Conservation (phyloP, 1,140 invertebrate species). For the Dendroctonus valens region DNA sequence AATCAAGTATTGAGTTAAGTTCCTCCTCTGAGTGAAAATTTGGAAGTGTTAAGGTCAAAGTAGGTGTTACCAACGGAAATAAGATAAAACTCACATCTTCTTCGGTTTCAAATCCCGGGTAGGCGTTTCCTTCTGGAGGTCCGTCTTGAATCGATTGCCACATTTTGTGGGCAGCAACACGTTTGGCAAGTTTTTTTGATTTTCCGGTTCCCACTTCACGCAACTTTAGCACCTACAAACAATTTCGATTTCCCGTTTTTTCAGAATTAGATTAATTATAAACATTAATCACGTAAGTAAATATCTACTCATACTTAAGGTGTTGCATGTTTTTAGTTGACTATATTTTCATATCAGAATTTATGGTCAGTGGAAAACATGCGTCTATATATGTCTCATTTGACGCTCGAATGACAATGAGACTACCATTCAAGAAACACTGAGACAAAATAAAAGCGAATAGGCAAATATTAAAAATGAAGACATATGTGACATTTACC, state of each 20-base stretch:
- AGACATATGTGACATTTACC: constrained; percentile 25
- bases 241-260: no score
- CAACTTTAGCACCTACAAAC: constrained; percentile 1
- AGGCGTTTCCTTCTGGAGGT: constrained; percentile 64
- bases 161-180: constrained; percentile 92
- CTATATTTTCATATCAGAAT: no score
- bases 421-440: constrained; percentile 24
- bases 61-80: neutral
- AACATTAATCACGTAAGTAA: no score
- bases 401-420: constrained; percentile 23
- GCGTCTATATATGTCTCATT: constrained; percentile 18
- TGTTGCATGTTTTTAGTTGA: no score
- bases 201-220: constrained; percentile 83
- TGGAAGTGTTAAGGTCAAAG: no score
- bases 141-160: constrained; percentile 77
- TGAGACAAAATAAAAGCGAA: constrained; percentile 11
- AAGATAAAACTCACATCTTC: constrained; percentile 34
- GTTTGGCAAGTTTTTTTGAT: constrained; percentile 94
- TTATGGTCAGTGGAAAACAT: constrained; percentile 15
- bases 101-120: constrained; percentile 43
- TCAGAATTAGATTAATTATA: no score
- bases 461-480: no score
- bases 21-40: neutral
- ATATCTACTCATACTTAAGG: no score
- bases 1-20: no score